These are phyloP conservation scores for Sycophila sp. DNA, from an alignment of 1,140 invertebrate species.

Conservation along the genomic window DNA sequence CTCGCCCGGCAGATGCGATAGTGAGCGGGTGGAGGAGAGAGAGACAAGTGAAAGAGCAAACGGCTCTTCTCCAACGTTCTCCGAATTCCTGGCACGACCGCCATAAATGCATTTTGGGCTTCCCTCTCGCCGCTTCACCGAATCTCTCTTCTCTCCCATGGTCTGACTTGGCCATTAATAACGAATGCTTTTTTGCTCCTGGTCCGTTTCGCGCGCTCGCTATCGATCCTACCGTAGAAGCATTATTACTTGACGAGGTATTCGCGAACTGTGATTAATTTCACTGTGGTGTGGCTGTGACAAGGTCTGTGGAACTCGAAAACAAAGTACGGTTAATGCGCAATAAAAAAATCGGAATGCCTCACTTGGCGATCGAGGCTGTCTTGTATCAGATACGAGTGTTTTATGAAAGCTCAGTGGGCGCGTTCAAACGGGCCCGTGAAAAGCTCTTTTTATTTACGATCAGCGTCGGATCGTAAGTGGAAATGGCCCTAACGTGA, in stretches of 20 bases:
- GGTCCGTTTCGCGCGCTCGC: neutral
- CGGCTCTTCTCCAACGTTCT: constrained; percentile 7
- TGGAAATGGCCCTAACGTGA: constrained; percentile 37
- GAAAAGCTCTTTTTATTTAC: constrained; percentile 43
- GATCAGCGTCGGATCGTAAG: constrained; percentile 34
- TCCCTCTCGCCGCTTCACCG: neutral
- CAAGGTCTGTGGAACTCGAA: neutral
- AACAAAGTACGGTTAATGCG: too few relatives aligned
- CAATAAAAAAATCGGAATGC: too few relatives aligned
- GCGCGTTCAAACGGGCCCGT: too few relatives aligned
- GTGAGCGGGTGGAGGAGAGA: neutral
- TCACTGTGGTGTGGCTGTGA: neutral
- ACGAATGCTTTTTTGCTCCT: constrained; percentile 30
- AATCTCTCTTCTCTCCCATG: neutral
- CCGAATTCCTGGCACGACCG: constrained; percentile 46
- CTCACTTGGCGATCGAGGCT: too few relatives aligned
- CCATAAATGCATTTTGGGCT: constrained; percentile 44
- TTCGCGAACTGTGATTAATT: constrained; percentile 8
- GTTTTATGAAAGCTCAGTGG: too few relatives aligned
- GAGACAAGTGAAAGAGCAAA: constrained; percentile 11
- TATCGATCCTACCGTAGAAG: neutral
- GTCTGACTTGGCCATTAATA: constrained; percentile 36
- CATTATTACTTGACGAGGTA: neutral
- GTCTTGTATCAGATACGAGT: too few relatives aligned
- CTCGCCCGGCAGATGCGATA: neutral